Percentiles rank a stretch among this genome's conserved stretches.
These are phyloP conservation scores for Zaprionus ornatus DNA, from an alignment of 1,140 invertebrate genomes.

Conservation along the genomic window DNA sequence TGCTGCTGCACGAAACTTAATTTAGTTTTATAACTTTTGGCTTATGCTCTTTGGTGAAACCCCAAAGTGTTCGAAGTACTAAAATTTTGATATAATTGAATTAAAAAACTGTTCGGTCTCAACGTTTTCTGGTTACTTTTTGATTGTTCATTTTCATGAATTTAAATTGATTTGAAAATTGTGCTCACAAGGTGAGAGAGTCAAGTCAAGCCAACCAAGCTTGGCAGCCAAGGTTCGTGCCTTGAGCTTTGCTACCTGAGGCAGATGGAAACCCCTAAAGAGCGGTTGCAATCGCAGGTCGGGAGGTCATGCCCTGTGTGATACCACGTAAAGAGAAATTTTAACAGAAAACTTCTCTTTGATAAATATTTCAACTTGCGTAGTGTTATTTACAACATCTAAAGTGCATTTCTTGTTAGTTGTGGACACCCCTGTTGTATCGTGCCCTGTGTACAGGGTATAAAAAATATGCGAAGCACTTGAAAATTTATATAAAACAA, in stretches of 20 bases:
- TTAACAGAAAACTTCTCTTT: neutral
- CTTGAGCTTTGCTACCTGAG: conserved; percentile 20
- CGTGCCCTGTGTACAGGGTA: neutral
- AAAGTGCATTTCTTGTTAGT: neutral
- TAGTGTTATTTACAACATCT: too few species aligned
- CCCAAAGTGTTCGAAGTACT: neutral
- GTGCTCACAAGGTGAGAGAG: neutral
- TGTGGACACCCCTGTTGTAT: neutral
- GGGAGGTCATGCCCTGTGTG: neutral
- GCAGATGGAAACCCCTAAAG: neutral
- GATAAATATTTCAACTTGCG: neutral
- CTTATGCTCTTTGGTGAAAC: neutral
- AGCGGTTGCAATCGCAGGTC: neutral
- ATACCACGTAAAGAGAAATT: neutral
- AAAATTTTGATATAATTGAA: neutral
- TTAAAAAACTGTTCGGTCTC: neutral
- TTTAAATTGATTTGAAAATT: neutral
- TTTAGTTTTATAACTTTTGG: neutral
- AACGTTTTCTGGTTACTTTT: neutral
- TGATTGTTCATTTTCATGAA: neutral
- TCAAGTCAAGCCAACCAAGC: neutral
- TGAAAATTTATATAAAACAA: conserved; percentile 36
- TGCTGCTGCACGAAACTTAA: neutral
- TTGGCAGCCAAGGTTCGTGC: neutral
- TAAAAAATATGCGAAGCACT: conserved; percentile 37